These are phyloP conservation scores for Polyodon spathula DNA, from an alignment of 2,113 vertebrate species.

Conservation along the genomic window DNA sequence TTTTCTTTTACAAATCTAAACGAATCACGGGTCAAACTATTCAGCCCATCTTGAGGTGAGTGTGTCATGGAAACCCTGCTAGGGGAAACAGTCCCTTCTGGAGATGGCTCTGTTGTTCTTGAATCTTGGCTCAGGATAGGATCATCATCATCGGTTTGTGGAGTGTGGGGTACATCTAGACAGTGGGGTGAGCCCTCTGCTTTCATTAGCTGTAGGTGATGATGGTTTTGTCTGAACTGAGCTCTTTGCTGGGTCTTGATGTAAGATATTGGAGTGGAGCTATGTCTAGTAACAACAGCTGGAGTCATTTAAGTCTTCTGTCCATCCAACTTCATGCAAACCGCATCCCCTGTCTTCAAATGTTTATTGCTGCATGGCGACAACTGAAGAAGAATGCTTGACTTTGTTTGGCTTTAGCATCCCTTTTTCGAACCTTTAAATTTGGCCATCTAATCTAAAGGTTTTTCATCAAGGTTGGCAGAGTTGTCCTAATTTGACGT, in stretches of 20 bases:
- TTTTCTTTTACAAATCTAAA: too few species aligned
- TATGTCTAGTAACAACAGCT: conserved; percentile 7
- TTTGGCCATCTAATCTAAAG: conserved; percentile 1
- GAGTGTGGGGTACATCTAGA: too few species aligned
- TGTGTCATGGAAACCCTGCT: too few species aligned
- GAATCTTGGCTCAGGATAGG: too few species aligned
- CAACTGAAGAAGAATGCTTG: conserved; percentile 3
- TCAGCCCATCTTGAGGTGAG: too few species aligned
- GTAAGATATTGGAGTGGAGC: conserved; percentile 4
- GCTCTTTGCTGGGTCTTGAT: conserved; percentile 5
- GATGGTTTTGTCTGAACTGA: neutral
- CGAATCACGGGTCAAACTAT: too few species aligned
- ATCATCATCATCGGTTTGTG: too few species aligned
- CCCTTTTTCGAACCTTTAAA: neutral
- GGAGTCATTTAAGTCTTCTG: conserved; percentile 3
- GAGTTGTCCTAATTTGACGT: conserved; percentile 1
- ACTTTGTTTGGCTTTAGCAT: neutral
- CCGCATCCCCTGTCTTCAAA: neutral
- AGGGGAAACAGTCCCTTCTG: too few species aligned
- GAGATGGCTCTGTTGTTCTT: too few species aligned
- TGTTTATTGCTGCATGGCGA: neutral
- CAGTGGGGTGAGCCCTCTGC: too few species aligned
- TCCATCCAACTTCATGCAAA: conserved; percentile 2
- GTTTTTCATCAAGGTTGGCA: conserved; percentile 4
- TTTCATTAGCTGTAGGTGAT: neutral